These are phyloP conservation scores for Opisthocomus hoazin DNA, from an alignment of 2,113 vertebrate genomes.

Conservation along the genomic window DNA sequence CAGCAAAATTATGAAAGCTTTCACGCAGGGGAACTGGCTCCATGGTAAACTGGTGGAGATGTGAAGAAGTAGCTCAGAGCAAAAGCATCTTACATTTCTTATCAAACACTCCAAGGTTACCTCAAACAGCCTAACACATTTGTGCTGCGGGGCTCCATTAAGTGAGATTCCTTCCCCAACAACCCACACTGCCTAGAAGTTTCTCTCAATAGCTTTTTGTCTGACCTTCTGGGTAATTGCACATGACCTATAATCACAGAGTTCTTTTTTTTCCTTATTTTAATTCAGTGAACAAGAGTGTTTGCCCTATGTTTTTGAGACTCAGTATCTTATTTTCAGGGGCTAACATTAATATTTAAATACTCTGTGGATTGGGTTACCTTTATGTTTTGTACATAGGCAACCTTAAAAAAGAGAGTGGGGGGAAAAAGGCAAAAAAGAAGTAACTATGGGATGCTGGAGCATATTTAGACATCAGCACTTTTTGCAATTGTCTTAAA, in stretches of 20 bases:
- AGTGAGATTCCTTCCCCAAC: background rate
- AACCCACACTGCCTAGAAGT: background rate
- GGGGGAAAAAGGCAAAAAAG: background rate
- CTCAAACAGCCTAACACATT: background rate
- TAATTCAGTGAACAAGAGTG: background rate
- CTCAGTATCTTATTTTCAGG: background rate
- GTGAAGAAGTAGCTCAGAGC: background rate
- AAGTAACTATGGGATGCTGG: background rate
- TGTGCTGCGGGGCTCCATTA: background rate
- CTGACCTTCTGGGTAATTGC: constrained; percentile 9
- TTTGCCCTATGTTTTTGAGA: background rate
- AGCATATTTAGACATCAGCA: background rate
- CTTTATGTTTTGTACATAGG: background rate
- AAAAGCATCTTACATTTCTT: constrained; percentile 1
- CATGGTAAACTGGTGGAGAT: background rate
- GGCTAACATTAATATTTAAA: background rate
- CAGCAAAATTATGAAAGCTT: background rate
- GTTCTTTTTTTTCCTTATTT: background rate
- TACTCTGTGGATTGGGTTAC: background rate
- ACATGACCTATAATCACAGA: background rate
- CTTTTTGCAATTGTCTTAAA: background rate
- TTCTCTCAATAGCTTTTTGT: background rate
- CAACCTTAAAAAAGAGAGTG: background rate
- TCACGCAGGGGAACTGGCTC: background rate
- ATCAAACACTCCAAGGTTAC: constrained; percentile 42